Percentiles rank a stretch among this genome's conserved stretches.
phyloP scores from a whole-genome alignment of 2,888 invertebrate genomes.

The Meteorus colon region DNA sequence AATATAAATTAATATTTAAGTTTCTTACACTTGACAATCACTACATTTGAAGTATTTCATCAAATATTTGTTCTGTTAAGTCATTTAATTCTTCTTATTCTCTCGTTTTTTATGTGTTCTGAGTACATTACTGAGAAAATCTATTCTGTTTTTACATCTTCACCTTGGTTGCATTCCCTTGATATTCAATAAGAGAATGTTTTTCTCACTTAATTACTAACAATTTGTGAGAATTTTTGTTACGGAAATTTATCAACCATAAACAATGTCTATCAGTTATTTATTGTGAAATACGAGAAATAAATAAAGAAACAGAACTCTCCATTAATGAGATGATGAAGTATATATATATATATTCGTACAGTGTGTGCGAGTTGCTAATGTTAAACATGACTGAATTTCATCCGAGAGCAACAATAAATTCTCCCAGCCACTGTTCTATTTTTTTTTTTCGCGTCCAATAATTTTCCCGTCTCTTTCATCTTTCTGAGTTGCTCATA shows the following conservation, averaged over 20 bases:
- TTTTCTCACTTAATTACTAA: too few relatives aligned
- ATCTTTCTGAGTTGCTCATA: background rate
- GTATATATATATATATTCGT: background rate
- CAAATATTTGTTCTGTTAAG: too few relatives aligned
- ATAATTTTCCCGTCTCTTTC: background rate
- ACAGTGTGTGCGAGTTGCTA: background rate
- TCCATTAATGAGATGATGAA: background rate
- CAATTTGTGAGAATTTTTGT: too few relatives aligned
- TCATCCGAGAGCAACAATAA: background rate
- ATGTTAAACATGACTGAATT: background rate
- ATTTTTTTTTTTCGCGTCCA: background rate
- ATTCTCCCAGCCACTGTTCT: background rate
- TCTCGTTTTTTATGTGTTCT: too few relatives aligned
- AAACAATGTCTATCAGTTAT: background rate
- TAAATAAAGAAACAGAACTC: background rate
- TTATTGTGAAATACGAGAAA: background rate
- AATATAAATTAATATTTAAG: too few relatives aligned
- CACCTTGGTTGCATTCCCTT: too few relatives aligned
- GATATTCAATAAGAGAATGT: too few relatives aligned
- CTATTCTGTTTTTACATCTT: too few relatives aligned
- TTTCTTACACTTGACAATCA: too few relatives aligned
- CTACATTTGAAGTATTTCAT: too few relatives aligned
- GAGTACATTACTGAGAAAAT: too few relatives aligned
- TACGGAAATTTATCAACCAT: background rate
- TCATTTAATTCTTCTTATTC: too few relatives aligned